Percentiles rank a stretch among this genome's conserved stretches.
Conservation (phyloP, 1,140 invertebrate species). For the Frieseomelitta varia region DNA sequence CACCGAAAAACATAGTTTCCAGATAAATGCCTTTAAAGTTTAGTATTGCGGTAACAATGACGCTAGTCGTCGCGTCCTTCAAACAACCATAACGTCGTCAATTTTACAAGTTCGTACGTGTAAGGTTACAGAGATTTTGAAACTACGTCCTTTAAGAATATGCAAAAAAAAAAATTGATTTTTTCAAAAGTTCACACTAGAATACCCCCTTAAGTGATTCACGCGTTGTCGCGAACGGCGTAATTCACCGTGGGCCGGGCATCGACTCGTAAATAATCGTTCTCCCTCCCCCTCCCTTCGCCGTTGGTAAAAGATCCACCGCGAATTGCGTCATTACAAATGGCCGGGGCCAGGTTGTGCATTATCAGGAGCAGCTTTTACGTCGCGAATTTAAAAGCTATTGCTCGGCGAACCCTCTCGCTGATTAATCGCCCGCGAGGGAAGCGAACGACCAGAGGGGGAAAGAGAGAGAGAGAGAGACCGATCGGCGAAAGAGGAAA, state of each 20-base stretch:
- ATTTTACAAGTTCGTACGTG: too few relatives aligned
- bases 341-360: slow-evolving; percentile 39
- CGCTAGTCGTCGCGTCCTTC: too few relatives aligned
- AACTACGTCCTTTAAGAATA: too few relatives aligned
- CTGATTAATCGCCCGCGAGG: slow-evolving; percentile 55
- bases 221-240: background rate
- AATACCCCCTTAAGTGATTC: too few relatives aligned
- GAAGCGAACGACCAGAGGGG: background rate
- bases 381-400: slow-evolving; percentile 58
- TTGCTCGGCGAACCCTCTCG: slow-evolving; percentile 15
- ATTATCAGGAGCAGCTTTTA: slow-evolving; percentile 56
- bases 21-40: too few relatives aligned
- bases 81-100: too few relatives aligned
- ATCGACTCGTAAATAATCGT: slow-evolving; percentile 60
- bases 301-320: slow-evolving; percentile 54
- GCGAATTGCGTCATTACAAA: slow-evolving; percentile 59
- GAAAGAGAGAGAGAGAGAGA: background rate
- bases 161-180: too few relatives aligned
- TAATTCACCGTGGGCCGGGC: slow-evolving; percentile 34
- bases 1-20: too few relatives aligned
- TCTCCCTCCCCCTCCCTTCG: background rate
- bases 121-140: too few relatives aligned
- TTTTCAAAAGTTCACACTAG: too few relatives aligned
- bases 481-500: slow-evolving; percentile 21
- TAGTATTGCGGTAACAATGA: too few relatives aligned